Evolutionary conservation across 1,140 invertebrate genomes (phyloP), one percentile per base, ranked within the genome.

Genomic region (Lanistes nyassanus): DNA sequence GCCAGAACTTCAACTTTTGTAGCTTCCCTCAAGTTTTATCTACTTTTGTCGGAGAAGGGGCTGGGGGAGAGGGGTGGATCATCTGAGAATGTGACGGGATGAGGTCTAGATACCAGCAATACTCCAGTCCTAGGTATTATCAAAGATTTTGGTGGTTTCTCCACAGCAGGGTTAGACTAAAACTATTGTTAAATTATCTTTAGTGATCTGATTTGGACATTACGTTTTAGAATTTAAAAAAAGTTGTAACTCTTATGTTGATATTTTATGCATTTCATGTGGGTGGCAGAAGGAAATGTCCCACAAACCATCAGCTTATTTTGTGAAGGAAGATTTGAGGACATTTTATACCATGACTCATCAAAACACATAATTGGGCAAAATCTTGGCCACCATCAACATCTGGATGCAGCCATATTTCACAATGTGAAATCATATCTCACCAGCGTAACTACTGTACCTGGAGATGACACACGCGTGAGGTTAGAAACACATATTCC

Each of bases 371-470:
- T 76, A 13, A n/a, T 76, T n/a, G 26, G 67, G 21, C 29, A 69
- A 47, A 64, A 76, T 31, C 64, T 55, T 11, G 56, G 47, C n/a
- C 31, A 51, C 19, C 31, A 60, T 23, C 13, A 42, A 42, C 21
- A 51, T 51, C 56, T 76, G 16, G 74, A 56, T n/a, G 36, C 0
- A 21, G 56, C 53, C 9, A 62, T 76, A 36, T 11, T 62, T 19
- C 55, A 76, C 21, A 76, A 76, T 70, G 74, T 76, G 34, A 36
- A 76, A 39, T 47, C 3, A 23, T 70, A 31, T 60, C 31, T 76
- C 39, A 39, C 56, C 26, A 26, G 26, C 19, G 55, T 26, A 42
- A 26, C 64, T 39, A 26, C 39, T 29, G 55, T 26, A 42, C n/a
- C 64, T 39, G 66, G 55, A 39, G 67, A 70, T 47, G 42, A 26